Evolutionary conservation across 2,888 invertebrate species (phyloP).

Genomic region (Fissipunctia ypsillon): DNA sequence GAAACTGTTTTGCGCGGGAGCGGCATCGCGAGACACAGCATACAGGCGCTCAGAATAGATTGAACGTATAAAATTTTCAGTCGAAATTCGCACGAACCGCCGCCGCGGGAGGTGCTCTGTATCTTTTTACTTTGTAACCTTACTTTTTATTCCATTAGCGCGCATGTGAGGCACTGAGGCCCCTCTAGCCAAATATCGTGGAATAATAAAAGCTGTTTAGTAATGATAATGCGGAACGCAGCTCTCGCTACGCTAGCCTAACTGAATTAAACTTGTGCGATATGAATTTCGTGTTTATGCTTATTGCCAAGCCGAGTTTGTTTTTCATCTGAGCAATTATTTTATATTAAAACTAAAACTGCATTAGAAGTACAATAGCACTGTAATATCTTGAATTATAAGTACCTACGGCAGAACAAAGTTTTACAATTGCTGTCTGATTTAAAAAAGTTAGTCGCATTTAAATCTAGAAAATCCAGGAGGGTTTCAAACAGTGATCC

Average conservation of each 20-base stretch:
- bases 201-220: constrained; percentile 90
- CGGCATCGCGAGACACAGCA: constrained; percentile 88
- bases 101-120: constrained; percentile 88
- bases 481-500: constrained; percentile 84
- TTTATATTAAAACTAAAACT: constrained; percentile 63
- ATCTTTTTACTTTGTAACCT: constrained; percentile 90
- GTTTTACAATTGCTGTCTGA: constrained; percentile 76
- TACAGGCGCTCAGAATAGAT: constrained; percentile 90
- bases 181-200: constrained; percentile 89
- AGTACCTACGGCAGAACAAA: constrained; percentile 55
- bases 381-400: constrained; percentile 40
- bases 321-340: constrained; percentile 75
- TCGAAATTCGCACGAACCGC: constrained; percentile 89
- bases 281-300: constrained; percentile 82
- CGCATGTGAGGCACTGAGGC: constrained; percentile 88
- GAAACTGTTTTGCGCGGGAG: constrained; percentile 88
- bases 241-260: constrained; percentile 81
- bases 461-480: constrained; percentile 80
- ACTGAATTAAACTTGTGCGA: constrained; percentile 86
- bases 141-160: constrained; percentile 91
- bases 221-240: constrained; percentile 89
- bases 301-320: constrained; percentile 79
- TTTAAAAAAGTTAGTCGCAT: constrained; percentile 82
- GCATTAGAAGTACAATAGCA: constrained; percentile 29
- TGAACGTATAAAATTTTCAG: constrained; percentile 91